Evolutionary conservation across 2,888 invertebrate genomes (phyloP).

Genomic region (Ceraclea dissimilis): DNA sequence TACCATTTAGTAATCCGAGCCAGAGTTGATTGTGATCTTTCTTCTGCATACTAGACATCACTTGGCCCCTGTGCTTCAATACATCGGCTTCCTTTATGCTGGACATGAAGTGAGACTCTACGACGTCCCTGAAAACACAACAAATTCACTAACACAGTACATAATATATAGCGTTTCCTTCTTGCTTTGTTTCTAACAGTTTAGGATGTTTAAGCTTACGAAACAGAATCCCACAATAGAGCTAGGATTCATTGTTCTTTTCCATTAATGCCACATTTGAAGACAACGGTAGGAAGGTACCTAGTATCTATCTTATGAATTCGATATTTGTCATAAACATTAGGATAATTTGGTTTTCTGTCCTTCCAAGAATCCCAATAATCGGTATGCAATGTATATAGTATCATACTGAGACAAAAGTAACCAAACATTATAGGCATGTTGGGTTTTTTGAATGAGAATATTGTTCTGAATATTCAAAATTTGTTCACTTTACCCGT

Average conservation of each 20-base stretch:
- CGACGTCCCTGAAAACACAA: constrained; percentile 63
- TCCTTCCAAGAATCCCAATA: no score
- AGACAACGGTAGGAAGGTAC: background rate
- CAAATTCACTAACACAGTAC: background rate
- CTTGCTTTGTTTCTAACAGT: background rate
- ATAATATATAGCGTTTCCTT: background rate
- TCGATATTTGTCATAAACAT: no score
- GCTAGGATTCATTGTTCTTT: background rate
- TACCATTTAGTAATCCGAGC: constrained; percentile 89
- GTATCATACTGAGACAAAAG: no score
- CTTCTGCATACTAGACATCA: constrained; percentile 87
- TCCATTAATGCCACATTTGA: background rate
- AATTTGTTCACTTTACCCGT: no score
- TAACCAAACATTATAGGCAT: no score
- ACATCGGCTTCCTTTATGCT: constrained; percentile 97
- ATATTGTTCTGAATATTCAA: no score
- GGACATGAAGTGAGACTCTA: constrained; percentile 92
- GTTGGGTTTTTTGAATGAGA: no score
- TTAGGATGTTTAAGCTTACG: background rate
- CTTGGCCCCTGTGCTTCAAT: constrained; percentile 88
- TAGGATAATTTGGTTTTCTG: no score
- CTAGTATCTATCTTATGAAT: no score
- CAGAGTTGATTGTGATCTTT: constrained; percentile 96
- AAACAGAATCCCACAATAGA: no score
- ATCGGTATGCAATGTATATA: no score